A percentile compares a stretch with the other conserved stretches of the same genome.
Evolutionary conservation across 2,797 vertebrate species (phyloP).

Genomic region (Coccyzus lansbergi): DNA sequence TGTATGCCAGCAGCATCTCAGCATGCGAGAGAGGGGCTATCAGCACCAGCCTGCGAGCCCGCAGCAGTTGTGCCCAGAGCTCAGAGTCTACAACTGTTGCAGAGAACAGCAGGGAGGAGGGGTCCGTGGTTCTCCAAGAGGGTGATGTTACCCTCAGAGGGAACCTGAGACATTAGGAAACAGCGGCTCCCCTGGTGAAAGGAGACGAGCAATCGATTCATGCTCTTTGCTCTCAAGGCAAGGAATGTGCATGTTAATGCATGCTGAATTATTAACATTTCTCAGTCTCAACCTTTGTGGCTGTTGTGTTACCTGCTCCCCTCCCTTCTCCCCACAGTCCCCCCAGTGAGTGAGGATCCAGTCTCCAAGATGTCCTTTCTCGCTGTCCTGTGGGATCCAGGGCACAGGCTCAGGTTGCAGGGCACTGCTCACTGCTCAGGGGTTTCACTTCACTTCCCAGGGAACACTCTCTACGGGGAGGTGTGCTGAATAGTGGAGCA

Average conservation of each 20-base stretch:
- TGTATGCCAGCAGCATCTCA: neutral
- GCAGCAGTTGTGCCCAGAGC: neutral
- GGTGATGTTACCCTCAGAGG: constrained; percentile 40
- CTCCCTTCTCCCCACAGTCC: neutral
- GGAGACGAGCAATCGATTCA: constrained; percentile 47
- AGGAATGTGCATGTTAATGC: constrained; percentile 71
- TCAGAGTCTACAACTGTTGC: neutral
- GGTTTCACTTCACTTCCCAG: constrained; percentile 23
- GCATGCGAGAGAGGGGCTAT: neutral
- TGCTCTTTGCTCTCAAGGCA: constrained; percentile 58
- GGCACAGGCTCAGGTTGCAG: neutral
- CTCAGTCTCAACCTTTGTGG: constrained; percentile 18
- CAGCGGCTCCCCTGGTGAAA: constrained; percentile 27
- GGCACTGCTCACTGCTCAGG: neutral
- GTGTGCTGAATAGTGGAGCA: neutral
- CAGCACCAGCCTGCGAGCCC: neutral
- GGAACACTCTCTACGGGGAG: neutral
- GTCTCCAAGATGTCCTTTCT: neutral
- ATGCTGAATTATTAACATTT: constrained; percentile 76
- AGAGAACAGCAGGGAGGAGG: neutral
- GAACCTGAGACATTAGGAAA: constrained; percentile 44
- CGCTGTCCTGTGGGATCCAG: constrained; percentile 11
- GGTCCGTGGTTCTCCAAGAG: neutral
- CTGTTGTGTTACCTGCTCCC: constrained; percentile 14
- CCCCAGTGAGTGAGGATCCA: neutral